Evolutionary conservation across 2,888 invertebrate species (phyloP).

Genomic region (Epistrophe eligans): DNA sequence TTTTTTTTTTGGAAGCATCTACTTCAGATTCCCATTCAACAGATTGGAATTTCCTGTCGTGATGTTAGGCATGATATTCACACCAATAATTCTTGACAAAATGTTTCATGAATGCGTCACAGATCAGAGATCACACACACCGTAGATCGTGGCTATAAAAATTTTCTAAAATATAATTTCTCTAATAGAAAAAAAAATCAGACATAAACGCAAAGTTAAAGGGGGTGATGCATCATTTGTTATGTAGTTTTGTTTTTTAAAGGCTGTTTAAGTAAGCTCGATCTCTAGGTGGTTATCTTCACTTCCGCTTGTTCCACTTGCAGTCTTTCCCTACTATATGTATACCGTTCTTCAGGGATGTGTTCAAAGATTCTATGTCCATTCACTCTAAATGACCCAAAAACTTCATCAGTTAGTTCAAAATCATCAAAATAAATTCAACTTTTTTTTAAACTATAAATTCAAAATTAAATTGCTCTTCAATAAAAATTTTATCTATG

Average conservation of each 20-base stretch:
- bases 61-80: neutral
- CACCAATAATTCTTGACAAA: neutral
- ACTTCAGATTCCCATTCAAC: neutral
- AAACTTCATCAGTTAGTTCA: too few species aligned
- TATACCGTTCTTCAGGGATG: too few species aligned
- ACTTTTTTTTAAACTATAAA: too few species aligned
- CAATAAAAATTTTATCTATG: neutral
- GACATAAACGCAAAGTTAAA: neutral
- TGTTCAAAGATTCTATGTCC: too few species aligned
- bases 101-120: conserved; percentile 11
- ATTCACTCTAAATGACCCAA: too few species aligned
- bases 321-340: too few species aligned
- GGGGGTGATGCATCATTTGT: neutral
- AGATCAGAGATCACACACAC: neutral
- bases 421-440: neutral
- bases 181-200: neutral
- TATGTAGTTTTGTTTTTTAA: neutral
- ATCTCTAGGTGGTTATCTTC: too few species aligned
- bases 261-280: too few species aligned
- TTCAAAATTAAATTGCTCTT: neutral
- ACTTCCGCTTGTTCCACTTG: too few species aligned
- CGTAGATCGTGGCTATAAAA: neutral
- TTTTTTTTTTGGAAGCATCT: too few species aligned
- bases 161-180: neutral
- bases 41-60: conserved; percentile 12